Evolutionary conservation across 2,797 vertebrate genomes (phyloP).

Genomic region (Delichon dasypus): DNA sequence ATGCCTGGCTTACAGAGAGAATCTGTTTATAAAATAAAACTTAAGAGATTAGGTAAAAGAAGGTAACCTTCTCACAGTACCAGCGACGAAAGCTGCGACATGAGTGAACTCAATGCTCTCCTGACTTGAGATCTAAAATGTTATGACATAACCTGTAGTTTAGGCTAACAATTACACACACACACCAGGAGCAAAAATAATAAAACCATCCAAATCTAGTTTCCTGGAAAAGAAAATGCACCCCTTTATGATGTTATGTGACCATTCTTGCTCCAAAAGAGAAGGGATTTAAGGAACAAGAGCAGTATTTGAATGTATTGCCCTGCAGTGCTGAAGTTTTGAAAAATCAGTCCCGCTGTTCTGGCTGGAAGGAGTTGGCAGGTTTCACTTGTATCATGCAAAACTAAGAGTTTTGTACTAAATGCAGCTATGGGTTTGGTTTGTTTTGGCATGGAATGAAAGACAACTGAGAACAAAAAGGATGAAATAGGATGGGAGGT

Average conservation of each 20-base stretch:
- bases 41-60: neutral
- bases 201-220: neutral
- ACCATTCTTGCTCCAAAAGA: neutral
- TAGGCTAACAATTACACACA: neutral
- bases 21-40: neutral
- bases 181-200: neutral
- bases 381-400: neutral
- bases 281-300: neutral
- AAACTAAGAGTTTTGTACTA: neutral
- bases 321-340: neutral
- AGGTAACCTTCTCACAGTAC: neutral
- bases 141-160: neutral
- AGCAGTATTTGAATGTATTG: neutral
- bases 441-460: neutral
- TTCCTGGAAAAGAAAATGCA: neutral
- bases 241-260: neutral
- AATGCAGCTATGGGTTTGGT: neutral
- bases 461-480: neutral
- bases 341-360: neutral
- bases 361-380: neutral
- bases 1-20: neutral
- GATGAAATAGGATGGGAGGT: neutral
- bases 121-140: neutral
- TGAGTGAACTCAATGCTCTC: neutral
- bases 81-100: neutral